Conservation (phyloP, 2,113 vertebrate genomes). For the Hyaena hyaena region DNA sequence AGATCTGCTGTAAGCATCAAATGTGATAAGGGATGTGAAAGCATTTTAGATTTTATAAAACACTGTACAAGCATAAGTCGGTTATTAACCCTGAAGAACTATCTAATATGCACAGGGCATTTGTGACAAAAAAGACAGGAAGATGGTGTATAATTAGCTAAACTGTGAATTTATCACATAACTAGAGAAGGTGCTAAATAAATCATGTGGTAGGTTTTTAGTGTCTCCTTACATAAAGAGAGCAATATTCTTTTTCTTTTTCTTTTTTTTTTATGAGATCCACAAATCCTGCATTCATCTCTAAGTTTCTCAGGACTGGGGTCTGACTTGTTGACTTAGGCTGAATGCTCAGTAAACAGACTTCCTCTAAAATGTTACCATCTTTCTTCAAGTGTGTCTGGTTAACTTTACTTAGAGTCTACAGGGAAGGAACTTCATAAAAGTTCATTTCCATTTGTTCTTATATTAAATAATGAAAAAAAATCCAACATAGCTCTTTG, state of each 20-base stretch:
- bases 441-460: conserved; percentile 75
- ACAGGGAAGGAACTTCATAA: conserved; percentile 67
- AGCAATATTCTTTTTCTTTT: not conserved
- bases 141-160: not conserved
- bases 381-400: conserved; percentile 41
- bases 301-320: not conserved
- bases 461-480: conserved; percentile 73
- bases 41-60: not conserved
- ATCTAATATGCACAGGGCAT: not conserved
- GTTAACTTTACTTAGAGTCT: conserved; percentile 55
- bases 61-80: not conserved
- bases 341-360: not conserved
- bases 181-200: not conserved
- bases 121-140: conserved; percentile 3
- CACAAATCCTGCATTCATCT: not conserved
- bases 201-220: not conserved
- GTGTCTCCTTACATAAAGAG: not conserved
- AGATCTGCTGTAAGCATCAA: not conserved
- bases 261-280: not conserved
- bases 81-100: not conserved
- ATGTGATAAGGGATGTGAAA: not conserved
- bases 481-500: conserved; percentile 59
- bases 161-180: not conserved
- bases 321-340: not conserved
- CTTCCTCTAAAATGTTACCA: not conserved